Conservation (phyloP, 2,888 invertebrate genomes). For the Ypsolopha scabrella region DNA sequence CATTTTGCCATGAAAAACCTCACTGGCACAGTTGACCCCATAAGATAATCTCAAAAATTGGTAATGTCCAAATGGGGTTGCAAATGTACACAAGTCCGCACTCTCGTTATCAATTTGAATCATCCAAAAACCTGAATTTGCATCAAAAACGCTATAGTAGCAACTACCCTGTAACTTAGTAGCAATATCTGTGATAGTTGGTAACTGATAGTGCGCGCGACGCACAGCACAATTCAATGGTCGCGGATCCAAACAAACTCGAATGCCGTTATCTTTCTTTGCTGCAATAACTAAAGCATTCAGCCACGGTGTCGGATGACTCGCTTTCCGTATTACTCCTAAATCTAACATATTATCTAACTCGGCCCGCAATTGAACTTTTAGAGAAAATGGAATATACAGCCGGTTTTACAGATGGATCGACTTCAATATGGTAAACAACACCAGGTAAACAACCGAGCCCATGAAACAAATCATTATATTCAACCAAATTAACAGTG, state of each 20-base stretch:
- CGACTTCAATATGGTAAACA: conserved; percentile 5
- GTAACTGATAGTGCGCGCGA: conserved; percentile 12
- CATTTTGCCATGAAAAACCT: conserved; percentile 2
- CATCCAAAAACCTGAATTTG: conserved; percentile 9
- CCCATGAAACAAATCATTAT: conserved; percentile 9
- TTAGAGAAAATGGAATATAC: conserved; percentile 7
- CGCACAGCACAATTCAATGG: conserved; percentile 11
- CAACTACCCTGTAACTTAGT: conserved; percentile 6
- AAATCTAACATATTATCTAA: conserved; percentile 7
- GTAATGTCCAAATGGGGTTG: conserved; percentile 1
- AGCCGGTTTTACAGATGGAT: not conserved
- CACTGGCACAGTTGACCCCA: conserved; percentile 3
- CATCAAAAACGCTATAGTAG: conserved; percentile 9
- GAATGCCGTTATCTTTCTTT: conserved; percentile 12
- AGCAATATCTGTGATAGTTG: conserved; percentile 10
- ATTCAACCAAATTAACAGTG: too few relatives aligned
- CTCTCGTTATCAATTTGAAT: conserved; percentile 8
- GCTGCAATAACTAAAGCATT: conserved; percentile 12
- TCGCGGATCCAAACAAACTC: conserved; percentile 12
- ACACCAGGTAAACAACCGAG: conserved; percentile 9
- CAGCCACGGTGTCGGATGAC: conserved; percentile 14
- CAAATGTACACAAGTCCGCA: conserved; percentile 4
- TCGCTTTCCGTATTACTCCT: conserved; percentile 13
- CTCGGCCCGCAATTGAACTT: conserved; percentile 4
- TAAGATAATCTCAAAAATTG: conserved; percentile 1